Conservation (phyloP, 2,113 vertebrate genomes). For the Chaenocephalus aceratus region DNA sequence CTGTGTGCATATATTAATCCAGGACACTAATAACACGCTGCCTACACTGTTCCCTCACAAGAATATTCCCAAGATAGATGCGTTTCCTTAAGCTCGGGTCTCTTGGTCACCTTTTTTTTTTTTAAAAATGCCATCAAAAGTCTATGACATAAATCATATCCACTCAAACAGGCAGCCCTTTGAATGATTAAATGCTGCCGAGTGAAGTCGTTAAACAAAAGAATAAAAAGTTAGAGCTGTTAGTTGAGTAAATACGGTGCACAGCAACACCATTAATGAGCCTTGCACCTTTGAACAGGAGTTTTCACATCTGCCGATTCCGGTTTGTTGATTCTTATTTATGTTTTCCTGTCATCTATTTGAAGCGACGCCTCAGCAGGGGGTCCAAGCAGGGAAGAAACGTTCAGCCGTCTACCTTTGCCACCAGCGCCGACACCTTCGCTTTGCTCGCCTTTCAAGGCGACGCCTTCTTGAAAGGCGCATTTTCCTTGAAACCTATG, state of each 20-base stretch:
- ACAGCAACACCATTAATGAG: conserved; percentile 71
- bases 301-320: conserved; percentile 72
- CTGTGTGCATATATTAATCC: conserved; percentile 50
- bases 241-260: conserved; percentile 46
- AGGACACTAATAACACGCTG: conserved; percentile 41
- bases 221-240: conserved; percentile 44
- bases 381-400: conserved; percentile 37
- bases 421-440: conserved; percentile 36
- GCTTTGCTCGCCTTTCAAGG: conserved; percentile 47
- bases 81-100: conserved; percentile 34
- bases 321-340: conserved; percentile 68
- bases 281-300: conserved; percentile 66
- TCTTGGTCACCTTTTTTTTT: conserved; percentile 44
- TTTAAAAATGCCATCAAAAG: conserved; percentile 57
- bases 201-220: conserved; percentile 45
- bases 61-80: conserved; percentile 50
- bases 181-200: conserved; percentile 47
- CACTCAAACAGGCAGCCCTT: conserved; percentile 32
- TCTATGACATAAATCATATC: conserved; percentile 45
- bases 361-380: conserved; percentile 59
- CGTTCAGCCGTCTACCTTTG: conserved; percentile 32
- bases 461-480: conserved; percentile 41
- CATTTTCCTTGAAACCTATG: conserved; percentile 51
- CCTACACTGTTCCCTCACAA: conserved; percentile 25
- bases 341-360: conserved; percentile 65